Evolutionary conservation across 1,140 invertebrate genomes (phyloP), one percentile per base, ranked within the genome.

Genomic region (Cyrtorhinus lividipennis): DNA sequence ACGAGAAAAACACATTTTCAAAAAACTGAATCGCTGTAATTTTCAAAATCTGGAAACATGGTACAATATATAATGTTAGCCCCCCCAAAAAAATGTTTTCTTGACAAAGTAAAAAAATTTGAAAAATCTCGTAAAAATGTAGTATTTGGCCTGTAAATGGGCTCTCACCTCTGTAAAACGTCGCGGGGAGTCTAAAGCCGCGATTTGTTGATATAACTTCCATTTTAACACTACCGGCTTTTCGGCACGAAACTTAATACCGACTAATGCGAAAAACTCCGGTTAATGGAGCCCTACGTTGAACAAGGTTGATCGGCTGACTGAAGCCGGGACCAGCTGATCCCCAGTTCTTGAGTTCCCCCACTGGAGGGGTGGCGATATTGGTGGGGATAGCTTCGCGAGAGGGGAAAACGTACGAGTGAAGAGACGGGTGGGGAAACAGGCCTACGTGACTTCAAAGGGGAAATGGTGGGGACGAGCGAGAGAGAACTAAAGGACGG

Each of bases 21-120:
- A 24, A 48, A 30, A 5, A 15, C 44, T n/a, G 26, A 24, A 3
- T 46, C 38, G 60, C 44, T 10, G 22, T 22, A 64, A 63, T 23
- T 30, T 12, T 15, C 22, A 59, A 45, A 38, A 38, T n/a, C 30
- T 38, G 5, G 30, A 38, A 5, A 38, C 30, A n/a, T n/a, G n/a
- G n/a, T n/a, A 65, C 44, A 59, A 30, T 10, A 44, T 24, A 15
- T 45, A 18, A n/a, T n/a, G n/a, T n/a, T n/a, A n/a, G n/a, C n/a
- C n/a, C n/a, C n/a, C n/a, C 24, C 53, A 57, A 57, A 58, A 63
- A 26, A 61, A 61, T 13, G 18, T 5, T 5, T 2, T 20, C 26
- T 65, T 53, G 25, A 46, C n/a, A 44, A 45, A 56, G 53, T 24
- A 53, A 62, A 56, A 63, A 63, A 22, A 20, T 5, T 2, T 57